These are phyloP conservation scores for Venustoraphidia nigricollis DNA, from an alignment of 2,888 invertebrate genomes.

Conservation along the genomic window DNA sequence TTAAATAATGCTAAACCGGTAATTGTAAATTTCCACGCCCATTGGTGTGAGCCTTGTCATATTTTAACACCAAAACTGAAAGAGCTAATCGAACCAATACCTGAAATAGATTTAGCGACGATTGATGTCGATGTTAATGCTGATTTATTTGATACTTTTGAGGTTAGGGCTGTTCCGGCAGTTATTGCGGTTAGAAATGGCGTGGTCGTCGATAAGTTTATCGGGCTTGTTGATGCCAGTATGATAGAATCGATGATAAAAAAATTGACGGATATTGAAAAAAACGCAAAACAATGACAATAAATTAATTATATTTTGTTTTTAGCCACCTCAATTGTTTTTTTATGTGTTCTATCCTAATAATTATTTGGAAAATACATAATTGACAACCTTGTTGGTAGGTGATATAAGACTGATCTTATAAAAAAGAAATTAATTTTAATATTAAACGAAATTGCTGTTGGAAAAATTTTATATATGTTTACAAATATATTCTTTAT, in stretches of 20 bases:
- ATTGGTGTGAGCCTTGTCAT: slow-evolving; percentile 85
- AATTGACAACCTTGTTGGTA: no score
- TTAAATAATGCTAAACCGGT: slow-evolving; percentile 73
- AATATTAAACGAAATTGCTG: no score
- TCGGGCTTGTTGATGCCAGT: slow-evolving; percentile 66
- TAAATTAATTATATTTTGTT: slow-evolving; percentile 1
- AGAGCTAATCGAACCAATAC: slow-evolving; percentile 55
- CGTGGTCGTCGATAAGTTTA: slow-evolving; percentile 72
- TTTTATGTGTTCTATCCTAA: neutral
- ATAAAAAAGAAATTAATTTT: no score
- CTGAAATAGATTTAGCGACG: slow-evolving; percentile 60
- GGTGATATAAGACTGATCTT: no score
- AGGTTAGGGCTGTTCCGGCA: slow-evolving; percentile 71
- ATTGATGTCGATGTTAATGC: slow-evolving; percentile 71
- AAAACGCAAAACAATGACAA: slow-evolving; percentile 1
- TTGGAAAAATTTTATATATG: no score
- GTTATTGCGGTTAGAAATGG: slow-evolving; percentile 71
- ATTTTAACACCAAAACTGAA: slow-evolving; percentile 70
- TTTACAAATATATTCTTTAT: no score
- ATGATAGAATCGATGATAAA: slow-evolving; percentile 67
- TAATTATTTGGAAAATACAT: no score
- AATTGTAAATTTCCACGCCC: slow-evolving; percentile 83
- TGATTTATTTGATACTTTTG: slow-evolving; percentile 65
- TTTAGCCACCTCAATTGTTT: neutral
- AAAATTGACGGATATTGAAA: slow-evolving; percentile 26